Evolutionary conservation across 2,888 invertebrate species (phyloP).

Genomic region (Incurvaria masculella): DNA sequence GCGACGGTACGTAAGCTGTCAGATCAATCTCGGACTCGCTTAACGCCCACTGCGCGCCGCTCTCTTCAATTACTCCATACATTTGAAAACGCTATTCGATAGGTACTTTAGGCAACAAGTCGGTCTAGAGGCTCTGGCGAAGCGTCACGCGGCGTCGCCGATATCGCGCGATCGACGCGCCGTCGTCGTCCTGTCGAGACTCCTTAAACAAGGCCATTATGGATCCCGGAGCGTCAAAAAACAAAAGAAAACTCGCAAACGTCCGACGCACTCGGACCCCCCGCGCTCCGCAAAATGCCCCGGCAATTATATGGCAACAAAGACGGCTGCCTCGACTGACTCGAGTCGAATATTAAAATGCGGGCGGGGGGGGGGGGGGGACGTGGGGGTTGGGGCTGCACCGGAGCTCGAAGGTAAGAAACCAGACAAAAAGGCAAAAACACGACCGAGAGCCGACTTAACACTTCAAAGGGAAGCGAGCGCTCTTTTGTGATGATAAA

Average conservation of each 20-base stretch:
- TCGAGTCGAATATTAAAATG: not conserved
- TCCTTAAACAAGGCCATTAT: not conserved
- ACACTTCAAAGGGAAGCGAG: conserved; percentile 30
- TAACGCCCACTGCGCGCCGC: too few relatives aligned
- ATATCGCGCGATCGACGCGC: not conserved
- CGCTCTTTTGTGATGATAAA: conserved; percentile 33
- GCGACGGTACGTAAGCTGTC: too few relatives aligned
- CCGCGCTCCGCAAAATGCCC: not conserved
- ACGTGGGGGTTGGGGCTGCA: not conserved
- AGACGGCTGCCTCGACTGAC: not conserved
- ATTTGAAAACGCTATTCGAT: too few relatives aligned
- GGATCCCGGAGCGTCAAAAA: not conserved
- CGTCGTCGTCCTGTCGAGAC: not conserved
- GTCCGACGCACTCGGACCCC: not conserved
- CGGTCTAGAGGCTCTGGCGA: too few relatives aligned
- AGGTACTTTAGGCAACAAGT: too few relatives aligned
- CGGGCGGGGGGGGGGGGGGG: not conserved
- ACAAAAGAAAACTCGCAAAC: not conserved
- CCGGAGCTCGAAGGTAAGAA: not conserved
- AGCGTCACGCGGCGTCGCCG: not conserved
- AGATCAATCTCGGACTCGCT: too few relatives aligned
- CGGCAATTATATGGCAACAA: not conserved
- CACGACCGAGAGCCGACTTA: conserved; percentile 20
- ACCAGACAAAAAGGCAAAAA: conserved; percentile 13
- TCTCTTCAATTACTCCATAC: too few relatives aligned